phyloP scores from a whole-genome alignment of 2,113 vertebrate species.

The human (Homo sapiens) region GRCh38 chrX:63933001-63933500 shows the following conservation, averaged over 20 bases:
- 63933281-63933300: slow-evolving; percentile 44
- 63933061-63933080: neutral
- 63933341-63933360: slow-evolving; percentile 67
- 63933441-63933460: slow-evolving; percentile 90
- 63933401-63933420: slow-evolving; percentile 41
- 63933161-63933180: neutral
- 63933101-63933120: neutral
- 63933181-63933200: neutral
- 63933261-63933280: neutral
- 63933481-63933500: slow-evolving; percentile 89
- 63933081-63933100: no score
- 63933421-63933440: slow-evolving; percentile 83
- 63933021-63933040: neutral
- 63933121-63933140: neutral
- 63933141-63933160: neutral
- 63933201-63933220: neutral
- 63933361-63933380: slow-evolving; percentile 35
- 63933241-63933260: neutral
- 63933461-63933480: slow-evolving; percentile 90
- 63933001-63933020: neutral
- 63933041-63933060: neutral
- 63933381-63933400: slow-evolving; percentile 77
- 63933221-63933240: slow-evolving; percentile 10
- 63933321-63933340: slow-evolving; percentile 69
- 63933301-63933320: slow-evolving; percentile 77